Evolutionary conservation across 2,113 vertebrate genomes (phyloP).

Genomic region (Forbesichthys agassizii): DNA sequence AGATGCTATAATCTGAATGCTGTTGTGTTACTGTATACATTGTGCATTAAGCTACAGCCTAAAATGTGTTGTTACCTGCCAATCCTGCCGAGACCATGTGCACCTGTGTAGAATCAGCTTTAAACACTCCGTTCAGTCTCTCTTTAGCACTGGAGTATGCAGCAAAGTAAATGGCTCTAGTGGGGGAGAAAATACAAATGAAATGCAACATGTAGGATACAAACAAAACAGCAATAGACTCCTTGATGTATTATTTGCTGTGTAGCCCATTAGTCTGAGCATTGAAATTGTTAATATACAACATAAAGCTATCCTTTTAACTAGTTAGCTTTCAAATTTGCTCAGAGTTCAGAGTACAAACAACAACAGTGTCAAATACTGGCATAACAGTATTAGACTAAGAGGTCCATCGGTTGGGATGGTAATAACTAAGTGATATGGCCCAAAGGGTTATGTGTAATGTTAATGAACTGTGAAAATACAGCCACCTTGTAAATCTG

Average conservation of each 20-base stretch:
- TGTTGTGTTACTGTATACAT: not conserved
- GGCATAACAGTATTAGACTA: too few species aligned
- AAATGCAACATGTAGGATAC: not conserved
- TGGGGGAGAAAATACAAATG: not conserved
- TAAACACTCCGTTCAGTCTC: conserved; percentile 86
- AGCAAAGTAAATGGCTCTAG: conserved; percentile 97
- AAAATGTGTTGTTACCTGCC: conserved; percentile 84
- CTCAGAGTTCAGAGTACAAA: conserved; percentile 10
- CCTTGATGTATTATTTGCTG: conserved; percentile 4
- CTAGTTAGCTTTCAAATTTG: too few species aligned
- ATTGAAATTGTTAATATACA: too few species aligned
- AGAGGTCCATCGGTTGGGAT: too few species aligned
- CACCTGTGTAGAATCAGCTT: conserved; percentile 91
- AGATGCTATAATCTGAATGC: not conserved
- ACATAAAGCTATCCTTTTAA: too few species aligned
- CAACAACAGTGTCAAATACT: not conserved
- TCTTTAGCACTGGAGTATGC: conserved; percentile 97
- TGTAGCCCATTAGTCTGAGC: conserved; percentile 21
- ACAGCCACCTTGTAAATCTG: conserved; percentile 1
- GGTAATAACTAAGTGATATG: too few species aligned
- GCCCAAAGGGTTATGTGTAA: too few species aligned
- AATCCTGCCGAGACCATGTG: conserved; percentile 94
- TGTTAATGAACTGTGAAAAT: too few species aligned
- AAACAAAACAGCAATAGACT: not conserved
- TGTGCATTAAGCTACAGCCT: not conserved